A percentile compares a stretch with the other conserved stretches of the same genome.
These are phyloP conservation scores for Timandra comae DNA, from an alignment of 2,888 invertebrate genomes.

Conservation along the genomic window DNA sequence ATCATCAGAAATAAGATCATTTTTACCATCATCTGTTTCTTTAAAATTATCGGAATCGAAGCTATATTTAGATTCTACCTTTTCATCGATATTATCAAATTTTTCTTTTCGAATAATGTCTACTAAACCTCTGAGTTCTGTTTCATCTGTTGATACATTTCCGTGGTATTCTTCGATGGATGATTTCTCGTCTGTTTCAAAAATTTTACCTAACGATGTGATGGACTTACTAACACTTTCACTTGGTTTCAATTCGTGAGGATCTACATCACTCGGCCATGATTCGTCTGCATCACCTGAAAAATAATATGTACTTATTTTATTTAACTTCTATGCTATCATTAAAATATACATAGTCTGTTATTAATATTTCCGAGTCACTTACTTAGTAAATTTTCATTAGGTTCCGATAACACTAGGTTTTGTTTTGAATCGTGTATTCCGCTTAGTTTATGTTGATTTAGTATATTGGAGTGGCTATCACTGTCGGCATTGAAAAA, in stretches of 20 bases:
- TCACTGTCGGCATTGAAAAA: no score
- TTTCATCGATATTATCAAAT: not conserved
- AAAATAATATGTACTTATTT: conserved; percentile 1
- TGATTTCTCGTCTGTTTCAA: conserved; percentile 42
- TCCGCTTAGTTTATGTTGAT: no score
- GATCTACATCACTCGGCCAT: conserved; percentile 45
- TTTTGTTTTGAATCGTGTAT: no score
- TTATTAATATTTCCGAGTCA: conserved; percentile 5
- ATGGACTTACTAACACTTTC: conserved; percentile 50
- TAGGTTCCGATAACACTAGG: conserved; percentile 36
- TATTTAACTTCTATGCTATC: conserved; percentile 1
- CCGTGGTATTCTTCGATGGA: conserved; percentile 10
- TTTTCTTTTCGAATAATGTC: not conserved
- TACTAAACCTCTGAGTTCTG: not conserved
- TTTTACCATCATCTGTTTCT: no score
- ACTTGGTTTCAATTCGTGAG: conserved; percentile 34
- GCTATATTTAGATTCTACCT: no score
- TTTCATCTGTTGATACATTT: not conserved
- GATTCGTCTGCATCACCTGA: conserved; percentile 53
- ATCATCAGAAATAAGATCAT: no score
- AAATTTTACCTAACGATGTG: conserved; percentile 50
- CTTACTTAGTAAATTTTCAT: conserved; percentile 49
- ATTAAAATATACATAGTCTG: not conserved
- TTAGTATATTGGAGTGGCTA: no score
- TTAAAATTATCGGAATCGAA: no score